Percentiles rank a stretch among this genome's conserved stretches.
Evolutionary conservation across 2,797 vertebrate genomes (phyloP).

Genomic region (Gouania willdenowi): DNA sequence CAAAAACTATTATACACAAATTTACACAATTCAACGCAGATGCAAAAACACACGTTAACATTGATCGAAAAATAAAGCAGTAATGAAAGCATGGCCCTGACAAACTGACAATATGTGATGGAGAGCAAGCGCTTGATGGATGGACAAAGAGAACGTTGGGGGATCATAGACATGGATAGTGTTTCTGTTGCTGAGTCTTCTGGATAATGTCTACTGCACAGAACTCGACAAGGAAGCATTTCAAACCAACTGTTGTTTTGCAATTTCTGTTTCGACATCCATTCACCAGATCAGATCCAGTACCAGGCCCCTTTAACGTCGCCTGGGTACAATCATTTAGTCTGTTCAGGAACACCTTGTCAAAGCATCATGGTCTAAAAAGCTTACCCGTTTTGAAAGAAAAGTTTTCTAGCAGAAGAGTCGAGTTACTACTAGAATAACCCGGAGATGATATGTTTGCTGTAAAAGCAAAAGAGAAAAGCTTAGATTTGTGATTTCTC

Average conservation of each 20-base stretch:
- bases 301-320: slow-evolving; percentile 38
- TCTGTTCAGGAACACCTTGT: slow-evolving; percentile 46
- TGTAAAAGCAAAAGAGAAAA: slow-evolving; percentile 25
- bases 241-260: too few species aligned
- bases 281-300: slow-evolving; percentile 38
- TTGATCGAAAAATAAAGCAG: slow-evolving; percentile 15
- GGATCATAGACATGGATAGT: slow-evolving; percentile 59
- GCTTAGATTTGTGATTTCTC: slow-evolving; percentile 21
- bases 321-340: slow-evolving; percentile 30
- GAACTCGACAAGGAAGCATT: too few species aligned
- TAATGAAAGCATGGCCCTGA: slow-evolving; percentile 32
- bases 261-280: slow-evolving; percentile 43
- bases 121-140: slow-evolving; percentile 43
- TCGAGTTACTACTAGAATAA: slow-evolving; percentile 30
- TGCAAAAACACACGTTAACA: too few species aligned
- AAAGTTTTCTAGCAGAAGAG: slow-evolving; percentile 25
- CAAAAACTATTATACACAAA: too few species aligned
- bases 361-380: slow-evolving; percentile 20
- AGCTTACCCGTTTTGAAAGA: slow-evolving; percentile 16
- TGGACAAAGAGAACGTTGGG: slow-evolving; percentile 53
- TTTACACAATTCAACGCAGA: too few species aligned
- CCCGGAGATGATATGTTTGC: slow-evolving; percentile 45
- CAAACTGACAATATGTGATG: slow-evolving; percentile 17
- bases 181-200: slow-evolving; percentile 51
- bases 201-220: slow-evolving; percentile 61